Percentiles rank a stretch among this genome's conserved stretches.
Conservation (phyloP, 2,113 vertebrate genomes). For the Sphaerodactylus townsendi region DNA sequence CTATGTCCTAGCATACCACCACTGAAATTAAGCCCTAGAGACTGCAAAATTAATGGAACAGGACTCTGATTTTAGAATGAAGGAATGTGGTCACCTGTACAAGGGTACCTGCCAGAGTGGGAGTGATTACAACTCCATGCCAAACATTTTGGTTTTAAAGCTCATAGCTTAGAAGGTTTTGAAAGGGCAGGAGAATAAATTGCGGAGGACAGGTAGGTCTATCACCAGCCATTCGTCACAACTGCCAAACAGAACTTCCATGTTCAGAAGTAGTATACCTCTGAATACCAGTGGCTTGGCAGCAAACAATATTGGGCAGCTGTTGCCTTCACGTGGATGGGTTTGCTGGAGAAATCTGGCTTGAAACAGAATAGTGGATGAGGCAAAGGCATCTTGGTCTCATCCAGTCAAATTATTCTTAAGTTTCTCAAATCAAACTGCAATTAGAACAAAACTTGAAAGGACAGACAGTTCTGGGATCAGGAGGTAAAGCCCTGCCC, state of each 20-base stretch:
- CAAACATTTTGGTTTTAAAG: not conserved
- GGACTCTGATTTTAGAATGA: not conserved
- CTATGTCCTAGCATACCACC: too few species aligned
- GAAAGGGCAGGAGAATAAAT: too few species aligned
- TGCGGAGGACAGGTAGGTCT: too few species aligned
- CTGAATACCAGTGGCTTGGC: too few species aligned
- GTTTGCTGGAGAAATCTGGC: not conserved
- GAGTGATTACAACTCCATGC: not conserved
- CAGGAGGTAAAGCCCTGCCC: not conserved
- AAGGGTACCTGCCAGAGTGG: not conserved
- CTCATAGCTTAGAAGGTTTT: not conserved
- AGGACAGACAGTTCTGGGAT: not conserved
- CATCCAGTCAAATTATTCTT: not conserved
- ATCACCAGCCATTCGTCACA: too few species aligned
- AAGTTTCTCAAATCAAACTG: not conserved
- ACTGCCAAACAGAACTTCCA: too few species aligned
- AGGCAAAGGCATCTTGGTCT: not conserved
- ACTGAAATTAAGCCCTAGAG: too few species aligned
- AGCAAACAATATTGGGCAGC: not conserved
- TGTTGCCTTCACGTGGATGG: not conserved
- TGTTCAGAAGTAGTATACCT: too few species aligned
- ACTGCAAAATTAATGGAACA: not conserved
- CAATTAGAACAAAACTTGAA: not conserved
- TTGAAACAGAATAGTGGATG: too few species aligned
- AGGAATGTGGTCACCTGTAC: too few species aligned